Conservation (phyloP, 2,113 vertebrate genomes). For the Desmodus rotundus region DNA sequence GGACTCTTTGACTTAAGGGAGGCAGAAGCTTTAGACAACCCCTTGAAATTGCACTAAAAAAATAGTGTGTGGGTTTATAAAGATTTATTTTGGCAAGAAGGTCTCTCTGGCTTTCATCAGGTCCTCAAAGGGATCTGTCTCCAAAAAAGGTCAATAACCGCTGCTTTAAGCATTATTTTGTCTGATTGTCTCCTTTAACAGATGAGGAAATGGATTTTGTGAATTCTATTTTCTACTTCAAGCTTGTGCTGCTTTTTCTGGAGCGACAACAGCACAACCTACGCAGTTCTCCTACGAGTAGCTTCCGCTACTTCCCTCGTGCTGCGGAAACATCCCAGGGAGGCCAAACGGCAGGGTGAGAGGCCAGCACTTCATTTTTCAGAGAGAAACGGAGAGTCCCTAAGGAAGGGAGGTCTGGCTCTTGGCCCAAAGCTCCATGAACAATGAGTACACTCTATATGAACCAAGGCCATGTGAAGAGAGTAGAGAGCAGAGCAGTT, state of each 20-base stretch:
- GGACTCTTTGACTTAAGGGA: not conserved
- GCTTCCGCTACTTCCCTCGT: not conserved
- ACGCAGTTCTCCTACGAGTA: not conserved
- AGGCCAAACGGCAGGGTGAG: not conserved
- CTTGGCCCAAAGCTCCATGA: not conserved
- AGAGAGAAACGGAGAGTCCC: slow-evolving; percentile 17
- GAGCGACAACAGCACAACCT: not conserved
- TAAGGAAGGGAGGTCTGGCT: slow-evolving; percentile 18
- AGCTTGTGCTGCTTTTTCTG: not conserved
- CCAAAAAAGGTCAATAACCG: not conserved
- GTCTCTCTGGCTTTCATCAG: not conserved
- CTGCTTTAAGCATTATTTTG: not conserved
- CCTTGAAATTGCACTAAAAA: slow-evolving; percentile 12
- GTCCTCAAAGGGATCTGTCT: slow-evolving; percentile 28
- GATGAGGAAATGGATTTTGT: slow-evolving; percentile 11
- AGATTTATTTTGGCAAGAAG: not conserved
- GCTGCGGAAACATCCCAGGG: not conserved
- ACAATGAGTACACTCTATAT: not conserved
- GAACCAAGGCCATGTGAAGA: not conserved
- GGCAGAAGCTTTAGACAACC: not conserved
- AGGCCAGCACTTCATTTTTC: slow-evolving; percentile 23
- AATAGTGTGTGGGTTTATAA: not conserved
- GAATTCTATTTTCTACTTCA: not conserved
- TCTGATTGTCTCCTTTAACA: not conserved
- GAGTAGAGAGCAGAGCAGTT: not conserved